Base-by-base conservation (phyloP, 1,140 invertebrate genomes). In the Zaprionus vittiger region DNA sequence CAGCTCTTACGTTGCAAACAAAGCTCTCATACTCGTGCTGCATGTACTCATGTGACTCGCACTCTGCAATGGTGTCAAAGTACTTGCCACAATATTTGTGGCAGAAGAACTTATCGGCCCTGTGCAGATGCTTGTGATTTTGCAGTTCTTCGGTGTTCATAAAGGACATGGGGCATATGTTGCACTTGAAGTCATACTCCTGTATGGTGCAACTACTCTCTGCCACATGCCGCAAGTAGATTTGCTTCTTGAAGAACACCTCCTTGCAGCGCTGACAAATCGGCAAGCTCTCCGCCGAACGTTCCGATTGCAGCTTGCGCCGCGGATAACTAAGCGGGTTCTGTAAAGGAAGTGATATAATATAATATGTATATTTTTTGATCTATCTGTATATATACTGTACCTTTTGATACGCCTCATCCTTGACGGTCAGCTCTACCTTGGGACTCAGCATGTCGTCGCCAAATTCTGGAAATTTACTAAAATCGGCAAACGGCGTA, bases 1-100 rank as follows among this genome's bases (percentile, higher is more conserved):
- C 0, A 6, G 4, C 7, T n/a, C 14, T 79, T 90, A 92, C 91
- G 63, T 92, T 92, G 79, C 91, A 92, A 11, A 92, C 77, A 77
- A 90, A 92, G 65, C 62, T 92, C 5, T 91, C 85, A 73, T 92
- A 92, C 37, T 92, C 91, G 44, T 92, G 91, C n/a, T 92, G 82
- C 77, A 86, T 89, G 28, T 91, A 92, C 61, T 92, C 91, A 62
- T 92, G 91, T 38, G 85, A 65, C 60, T 92, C 91, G 75, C 91
- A 92, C 24, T 89, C 82, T 15, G 79, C 70, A 55, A 92, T 91
- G 4, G 80, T 84, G 5, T 86, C 87, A 22, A 77, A 92, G 65
- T 91, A 70, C 79, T 92, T 92, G 56, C 91, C 91, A 54, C 91
- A 92, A 59, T 92, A 92, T 64, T 92, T 92, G 69, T 91, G 91